A percentile compares a stretch with the other conserved stretches of the same genome.
phyloP scores from a whole-genome alignment of 2,888 invertebrate genomes.

The Limnephilus lunatus region DNA sequence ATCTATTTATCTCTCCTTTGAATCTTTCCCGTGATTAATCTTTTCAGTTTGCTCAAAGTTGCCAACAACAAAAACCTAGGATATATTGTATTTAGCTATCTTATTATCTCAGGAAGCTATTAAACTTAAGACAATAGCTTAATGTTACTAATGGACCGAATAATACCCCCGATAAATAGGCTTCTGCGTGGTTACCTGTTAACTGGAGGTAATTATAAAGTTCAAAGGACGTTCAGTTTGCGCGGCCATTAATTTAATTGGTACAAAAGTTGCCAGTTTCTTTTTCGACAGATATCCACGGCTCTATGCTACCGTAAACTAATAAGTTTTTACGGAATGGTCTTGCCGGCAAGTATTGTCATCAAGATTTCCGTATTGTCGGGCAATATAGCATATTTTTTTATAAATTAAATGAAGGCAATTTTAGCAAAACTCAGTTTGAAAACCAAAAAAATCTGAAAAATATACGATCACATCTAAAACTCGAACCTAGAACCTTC shows the following conservation, averaged over 20 bases:
- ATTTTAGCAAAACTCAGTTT: no score
- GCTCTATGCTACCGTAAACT: background rate
- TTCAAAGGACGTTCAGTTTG: background rate
- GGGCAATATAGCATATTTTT: no score
- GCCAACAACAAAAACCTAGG: background rate
- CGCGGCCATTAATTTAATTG: background rate
- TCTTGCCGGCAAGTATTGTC: no score
- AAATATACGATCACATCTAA: no score
- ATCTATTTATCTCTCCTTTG: background rate
- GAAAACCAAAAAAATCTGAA: no score
- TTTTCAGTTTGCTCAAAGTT: background rate
- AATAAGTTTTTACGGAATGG: no score
- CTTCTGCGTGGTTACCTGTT: background rate
- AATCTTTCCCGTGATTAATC: background rate
- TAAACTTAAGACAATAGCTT: background rate
- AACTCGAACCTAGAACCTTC: no score
- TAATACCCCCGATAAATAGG: constrained; percentile 12
- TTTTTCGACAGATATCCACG: background rate
- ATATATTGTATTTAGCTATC: background rate
- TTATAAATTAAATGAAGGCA: no score
- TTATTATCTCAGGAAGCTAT: background rate
- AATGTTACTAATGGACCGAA: background rate
- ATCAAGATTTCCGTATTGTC: no score
- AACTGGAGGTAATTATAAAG: background rate
- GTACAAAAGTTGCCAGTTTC: background rate